Evolutionary conservation across 30 jellyfish, hydroid and myxozoan species (phyloP), one percentile per base, ranked within the genome.

Genomic region (Aurelia aurita complex sp. Pacific): DNA sequence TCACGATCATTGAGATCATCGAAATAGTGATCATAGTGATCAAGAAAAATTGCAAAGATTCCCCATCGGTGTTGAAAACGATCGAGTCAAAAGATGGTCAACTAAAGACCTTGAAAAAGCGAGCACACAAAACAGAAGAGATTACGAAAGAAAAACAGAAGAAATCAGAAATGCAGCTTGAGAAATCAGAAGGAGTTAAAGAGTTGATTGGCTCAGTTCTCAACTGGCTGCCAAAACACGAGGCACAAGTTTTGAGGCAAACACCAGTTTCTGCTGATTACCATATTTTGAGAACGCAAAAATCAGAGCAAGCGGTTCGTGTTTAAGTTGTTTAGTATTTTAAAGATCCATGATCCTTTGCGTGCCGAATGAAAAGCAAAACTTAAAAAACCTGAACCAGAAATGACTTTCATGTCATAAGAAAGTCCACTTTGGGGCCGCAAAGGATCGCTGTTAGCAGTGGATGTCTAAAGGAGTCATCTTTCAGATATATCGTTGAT

Each of bases 211-310:
- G 79, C 32, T 87, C 80, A 61, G 75, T 83, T n/a, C 23, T 57
- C 15, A 57, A 32, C 34, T 88, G 96, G 97, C 81, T 93, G 64
- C 96, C 98, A 19, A 61, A 14, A 16, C 73, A 73, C 18, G 98
- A 93, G 69, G 89, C 96, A 7, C 90, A 71, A 55, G 79, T 87
- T 17, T 89, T 93, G 54, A 93, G 83, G 59, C 86, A 75, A 65
- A 82, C 96, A 40, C 98, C 98, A 7, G 89, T 93, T 42, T 93
- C 98, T 38, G 97, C 97, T n/a, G 88, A 86, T 67, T 93, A 68
- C 70, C 79, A 61, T 42, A 78, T 88, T 18, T 77, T 93, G 77
- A 77, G 78, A 72, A 64, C 80, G n/a, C 98, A 93, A 79, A 88
- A 93, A 40, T 55, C 60, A 10, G 91, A 82, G 60, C 80, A 67